Percentiles rank a stretch among this genome's conserved stretches.
Evolutionary conservation across 1,140 invertebrate species (phyloP).

Genomic region (Ooceraea biroi): DNA sequence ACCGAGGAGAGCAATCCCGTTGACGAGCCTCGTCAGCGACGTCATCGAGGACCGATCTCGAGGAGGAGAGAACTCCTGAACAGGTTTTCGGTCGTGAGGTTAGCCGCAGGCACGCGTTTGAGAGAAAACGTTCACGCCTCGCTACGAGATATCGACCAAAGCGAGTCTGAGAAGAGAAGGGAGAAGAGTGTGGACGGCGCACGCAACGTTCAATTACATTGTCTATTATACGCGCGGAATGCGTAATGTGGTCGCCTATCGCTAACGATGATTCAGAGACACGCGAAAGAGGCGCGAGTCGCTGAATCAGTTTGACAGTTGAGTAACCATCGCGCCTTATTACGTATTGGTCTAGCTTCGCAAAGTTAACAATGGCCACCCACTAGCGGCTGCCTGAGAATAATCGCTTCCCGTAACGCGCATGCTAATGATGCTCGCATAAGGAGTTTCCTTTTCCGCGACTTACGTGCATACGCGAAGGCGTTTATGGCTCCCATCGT

Average conservation of each 20-base stretch:
- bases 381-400: conserved; percentile 11
- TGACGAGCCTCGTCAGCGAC: conserved; percentile 55
- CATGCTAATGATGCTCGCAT: conserved; percentile 28
- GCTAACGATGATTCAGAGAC: conserved; percentile 73
- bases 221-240: conserved; percentile 52
- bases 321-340: conserved; percentile 14
- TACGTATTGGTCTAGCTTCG: conserved; percentile 5
- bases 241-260: too few relatives aligned
- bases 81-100: conserved; percentile 72
- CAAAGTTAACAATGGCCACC: conserved; percentile 8
- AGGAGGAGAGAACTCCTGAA: conserved; percentile 55
- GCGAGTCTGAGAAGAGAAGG: neutral
- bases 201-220: conserved; percentile 69
- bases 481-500: conserved; percentile 1
- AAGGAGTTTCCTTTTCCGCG: conserved; percentile 1
- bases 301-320: neutral
- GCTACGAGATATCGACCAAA: conserved; percentile 67
- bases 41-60: conserved; percentile 38
- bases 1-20: conserved; percentile 14
- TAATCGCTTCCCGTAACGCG: conserved; percentile 31
- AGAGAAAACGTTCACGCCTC: conserved; percentile 69
- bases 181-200: conserved; percentile 44
- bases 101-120: conserved; percentile 70
- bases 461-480: conserved; percentile 3
- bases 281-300: neutral